Conservation (phyloP, 2,113 vertebrate genomes). For the Chionomys nivalis region DNA sequence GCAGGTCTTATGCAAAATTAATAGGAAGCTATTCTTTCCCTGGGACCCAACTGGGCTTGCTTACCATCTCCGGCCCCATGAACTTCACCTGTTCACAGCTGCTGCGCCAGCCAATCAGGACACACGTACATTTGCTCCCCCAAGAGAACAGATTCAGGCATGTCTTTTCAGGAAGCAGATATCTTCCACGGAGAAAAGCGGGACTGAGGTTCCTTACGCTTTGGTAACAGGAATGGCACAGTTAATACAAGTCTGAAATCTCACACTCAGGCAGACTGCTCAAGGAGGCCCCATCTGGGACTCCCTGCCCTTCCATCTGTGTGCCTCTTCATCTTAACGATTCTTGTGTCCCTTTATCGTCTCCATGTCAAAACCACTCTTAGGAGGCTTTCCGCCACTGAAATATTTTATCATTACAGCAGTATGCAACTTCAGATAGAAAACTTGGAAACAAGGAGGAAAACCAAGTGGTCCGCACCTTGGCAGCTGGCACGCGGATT, state of each 20-base stretch:
- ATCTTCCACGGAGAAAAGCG: not conserved
- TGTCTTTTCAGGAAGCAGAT: conserved; percentile 4
- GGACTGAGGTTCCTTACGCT: not conserved
- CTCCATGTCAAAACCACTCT: not conserved
- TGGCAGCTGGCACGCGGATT: not conserved
- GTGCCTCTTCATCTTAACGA: not conserved
- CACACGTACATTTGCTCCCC: not conserved
- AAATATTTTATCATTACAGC: not conserved
- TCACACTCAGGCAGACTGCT: not conserved
- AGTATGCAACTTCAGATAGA: not conserved
- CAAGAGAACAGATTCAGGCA: not conserved
- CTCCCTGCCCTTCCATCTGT: not conserved
- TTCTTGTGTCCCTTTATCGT: not conserved
- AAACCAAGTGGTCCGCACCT: not conserved
- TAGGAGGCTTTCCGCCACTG: not conserved
- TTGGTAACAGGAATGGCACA: not conserved
- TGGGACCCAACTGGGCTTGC: not conserved
- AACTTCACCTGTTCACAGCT: not conserved
- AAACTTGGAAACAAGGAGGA: not conserved
- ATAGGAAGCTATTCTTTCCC: not conserved
- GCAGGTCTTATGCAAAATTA: not conserved
- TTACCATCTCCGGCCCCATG: not conserved
- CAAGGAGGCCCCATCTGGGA: no score
- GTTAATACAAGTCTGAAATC: not conserved
- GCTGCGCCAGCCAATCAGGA: not conserved